Base-by-base conservation (phyloP, 2,888 invertebrate genomes). In the Clepsis dumicolana region DNA sequence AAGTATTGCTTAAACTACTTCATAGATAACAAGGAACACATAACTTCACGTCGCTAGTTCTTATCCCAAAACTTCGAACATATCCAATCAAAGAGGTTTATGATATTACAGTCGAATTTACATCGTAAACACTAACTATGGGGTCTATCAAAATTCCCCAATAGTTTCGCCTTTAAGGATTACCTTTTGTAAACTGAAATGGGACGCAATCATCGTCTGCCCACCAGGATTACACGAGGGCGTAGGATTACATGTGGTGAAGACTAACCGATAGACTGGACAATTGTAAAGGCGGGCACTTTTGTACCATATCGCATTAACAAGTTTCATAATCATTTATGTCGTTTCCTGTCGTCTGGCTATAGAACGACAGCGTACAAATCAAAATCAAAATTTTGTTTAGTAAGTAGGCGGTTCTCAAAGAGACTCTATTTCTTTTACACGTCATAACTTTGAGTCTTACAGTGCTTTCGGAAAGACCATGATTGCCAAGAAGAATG, bases 151-250 rank as follows among this genome's bases (percentile, higher is more conserved):
- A 81, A 87, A 87, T 88, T 86, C 84, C 85, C 89, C 86, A 86
- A 93, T 91, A 93, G 93, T 92, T 91, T 80, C 87, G 81, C 82
- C 77, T 87, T 85, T 86, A 85, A 88, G 92, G 93, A 92, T 93
- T 93, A 93, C 93, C 92, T 93, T 93, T 93, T 91, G 93, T 93
- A 93, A 92, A 93, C 93, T 92, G 83, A 90, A 90, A 91, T 85
- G 87, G 91, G 90, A 77, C 87, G 91, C 92, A 93, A 93, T 93
- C 92, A 93, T 90, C 93, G 88, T 92, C 91, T 90, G 83, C 79
- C 80, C 86, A 87, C 86, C 80, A 88, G 92, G 90, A 90, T 93
- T 91, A 93, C 83, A 84, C 76, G 82, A 84, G 85, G 86, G 88
- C 83, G 72, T 66, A 81, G 83, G 82, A 83, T 85, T 83, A 83